These are phyloP conservation scores for Enteromius unitaeniatus DNA, from an alignment of 2,797 vertebrate species.

Conservation along the genomic window DNA sequence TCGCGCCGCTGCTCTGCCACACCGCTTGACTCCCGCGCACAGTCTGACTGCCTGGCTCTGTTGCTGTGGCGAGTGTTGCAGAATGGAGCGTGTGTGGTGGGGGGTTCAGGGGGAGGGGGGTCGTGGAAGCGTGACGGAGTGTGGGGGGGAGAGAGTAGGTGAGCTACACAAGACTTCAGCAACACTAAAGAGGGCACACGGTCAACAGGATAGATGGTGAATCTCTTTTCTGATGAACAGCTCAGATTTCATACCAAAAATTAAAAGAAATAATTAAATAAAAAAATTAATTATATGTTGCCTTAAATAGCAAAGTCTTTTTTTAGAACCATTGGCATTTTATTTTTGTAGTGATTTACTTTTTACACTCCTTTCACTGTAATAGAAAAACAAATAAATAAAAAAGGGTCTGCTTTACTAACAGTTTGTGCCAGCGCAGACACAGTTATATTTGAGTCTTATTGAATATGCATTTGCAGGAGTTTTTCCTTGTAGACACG, in stretches of 20 bases:
- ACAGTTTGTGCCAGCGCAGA: background rate
- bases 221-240: background rate
- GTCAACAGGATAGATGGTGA: constrained; percentile 46
- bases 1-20: constrained; percentile 10
- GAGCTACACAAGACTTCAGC: constrained; percentile 17
- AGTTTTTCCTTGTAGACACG: background rate
- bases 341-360: background rate
- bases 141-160: constrained; percentile 10
- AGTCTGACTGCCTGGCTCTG: constrained; percentile 61
- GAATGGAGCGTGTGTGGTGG: constrained; percentile 60
- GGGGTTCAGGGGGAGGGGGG: constrained; percentile 45
- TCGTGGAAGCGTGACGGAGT: constrained; percentile 61
- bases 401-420: background rate
- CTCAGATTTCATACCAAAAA: background rate
- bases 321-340: background rate
- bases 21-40: constrained; percentile 63
- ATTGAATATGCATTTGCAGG: background rate
- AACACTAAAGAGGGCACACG: constrained; percentile 44
- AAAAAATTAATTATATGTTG: background rate
- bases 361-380: background rate
- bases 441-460: too few relatives aligned
- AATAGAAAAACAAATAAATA: background rate
- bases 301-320: background rate
- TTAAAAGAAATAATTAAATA: background rate
- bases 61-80: constrained; percentile 66